phyloP scores from a whole-genome alignment of 2,797 vertebrate species.

The Falco naumanni region DNA sequence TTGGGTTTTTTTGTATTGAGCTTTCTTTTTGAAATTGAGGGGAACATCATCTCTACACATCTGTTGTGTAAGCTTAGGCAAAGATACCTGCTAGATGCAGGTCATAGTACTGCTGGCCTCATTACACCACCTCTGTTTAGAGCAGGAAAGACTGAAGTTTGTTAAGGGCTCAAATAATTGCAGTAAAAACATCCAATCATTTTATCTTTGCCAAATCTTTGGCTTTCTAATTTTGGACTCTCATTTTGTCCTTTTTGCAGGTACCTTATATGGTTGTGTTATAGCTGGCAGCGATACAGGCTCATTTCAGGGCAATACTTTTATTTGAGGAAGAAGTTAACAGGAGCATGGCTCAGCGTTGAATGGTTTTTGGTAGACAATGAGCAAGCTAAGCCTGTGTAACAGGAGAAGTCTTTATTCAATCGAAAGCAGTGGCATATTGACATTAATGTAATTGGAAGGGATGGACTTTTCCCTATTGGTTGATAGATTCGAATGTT shows the following conservation, averaged over 20 bases:
- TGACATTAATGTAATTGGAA: neutral
- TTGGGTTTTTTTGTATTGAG: neutral
- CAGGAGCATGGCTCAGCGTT: neutral
- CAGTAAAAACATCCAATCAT: neutral
- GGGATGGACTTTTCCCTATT: neutral
- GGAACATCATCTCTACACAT: neutral
- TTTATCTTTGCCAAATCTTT: neutral
- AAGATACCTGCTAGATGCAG: neutral
- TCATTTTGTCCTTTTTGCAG: neutral
- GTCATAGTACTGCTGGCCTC: neutral
- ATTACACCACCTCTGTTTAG: neutral
- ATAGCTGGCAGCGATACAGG: neutral
- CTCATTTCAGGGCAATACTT: neutral
- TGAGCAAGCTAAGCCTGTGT: neutral
- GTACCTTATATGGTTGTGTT: neutral
- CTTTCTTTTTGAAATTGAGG: neutral
- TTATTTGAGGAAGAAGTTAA: neutral
- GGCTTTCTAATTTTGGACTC: neutral
- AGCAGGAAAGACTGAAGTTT: neutral
- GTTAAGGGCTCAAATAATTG: neutral
- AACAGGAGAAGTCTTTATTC: neutral
- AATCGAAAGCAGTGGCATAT: rapidly evolving
- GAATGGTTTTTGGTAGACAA: neutral
- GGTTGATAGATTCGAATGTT: neutral
- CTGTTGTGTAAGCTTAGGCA: neutral